Evolutionary conservation across 2,113 vertebrate genomes (phyloP), one percentile per base, ranked within the genome.

Genomic region (Tragulus kanchil): DNA sequence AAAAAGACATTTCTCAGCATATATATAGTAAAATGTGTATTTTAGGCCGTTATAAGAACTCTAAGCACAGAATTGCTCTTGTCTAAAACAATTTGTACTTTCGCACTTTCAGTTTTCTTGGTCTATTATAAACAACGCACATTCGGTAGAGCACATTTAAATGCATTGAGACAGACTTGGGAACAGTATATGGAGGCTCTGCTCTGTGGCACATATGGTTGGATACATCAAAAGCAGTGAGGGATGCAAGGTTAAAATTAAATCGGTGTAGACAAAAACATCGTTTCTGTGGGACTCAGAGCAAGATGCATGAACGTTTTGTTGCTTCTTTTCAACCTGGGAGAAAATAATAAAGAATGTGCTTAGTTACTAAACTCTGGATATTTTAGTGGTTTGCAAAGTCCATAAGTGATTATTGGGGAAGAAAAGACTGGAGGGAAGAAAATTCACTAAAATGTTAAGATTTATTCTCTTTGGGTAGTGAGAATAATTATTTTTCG

Each of bases 31-130:
- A 97, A 95, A 97, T 97, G 87, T 90, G 85, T 85, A 90, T 94
- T 96, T 95, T 90, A 93, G 81, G 48, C 69, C 62, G 81, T 96
- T 95, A 93, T 85, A 96, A 97, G 84, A 78, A 88, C 92, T 84
- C 92, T 96, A 90, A 98, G 88, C 54, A 95, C 85, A 97, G 92
- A 90, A 97, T 97, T 95, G 84, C 91, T 93, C 78, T 15, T 89
- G 90, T 96, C 96, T 97, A 89, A 97, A 97, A 97, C 97, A 93
- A 96, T 98, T 95, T 96, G 95, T 97, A 96, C 96, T 96, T 97
- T 94, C 93, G 94, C 90, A 94, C 94, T 90, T 89, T 97, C 97
- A 97, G 95, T 98, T 96, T 97, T 97, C 97, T 94, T 93, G 28
- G 95, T 81, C 97, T 96, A 97, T 97, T 98, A 98, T 97, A 96